Percentiles rank a stretch among this genome's conserved stretches.
phyloP scores from a whole-genome alignment of 2,888 invertebrate genomes.

The Bruchidius siliquastri region DNA sequence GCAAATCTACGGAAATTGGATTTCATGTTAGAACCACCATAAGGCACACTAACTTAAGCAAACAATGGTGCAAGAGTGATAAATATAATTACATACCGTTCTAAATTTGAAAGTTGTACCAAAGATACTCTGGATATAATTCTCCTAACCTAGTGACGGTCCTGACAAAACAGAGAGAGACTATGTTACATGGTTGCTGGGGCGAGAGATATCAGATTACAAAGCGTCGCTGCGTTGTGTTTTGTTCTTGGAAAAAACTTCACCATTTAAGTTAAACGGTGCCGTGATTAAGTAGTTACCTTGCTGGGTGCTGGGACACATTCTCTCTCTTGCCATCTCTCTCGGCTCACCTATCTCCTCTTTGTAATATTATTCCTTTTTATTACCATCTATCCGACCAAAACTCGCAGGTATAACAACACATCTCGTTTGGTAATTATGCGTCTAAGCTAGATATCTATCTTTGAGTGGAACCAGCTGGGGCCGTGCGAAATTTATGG shows the following conservation, averaged over 20 bases:
- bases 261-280: conserved; percentile 40
- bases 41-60: too few species aligned
- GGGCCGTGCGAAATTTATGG: not conserved
- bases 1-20: too few species aligned
- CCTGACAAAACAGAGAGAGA: not conserved
- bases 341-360: not conserved
- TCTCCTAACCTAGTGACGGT: not conserved
- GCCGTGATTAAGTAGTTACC: conserved; percentile 40
- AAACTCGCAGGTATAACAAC: not conserved
- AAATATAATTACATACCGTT: too few species aligned
- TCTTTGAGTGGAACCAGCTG: not conserved
- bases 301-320: conserved; percentile 32
- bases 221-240: conserved; percentile 10
- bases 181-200: not conserved
- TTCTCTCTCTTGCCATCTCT: not conserved
- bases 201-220: conserved; percentile 45
- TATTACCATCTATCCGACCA: not conserved
- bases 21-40: too few species aligned
- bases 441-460: not conserved
- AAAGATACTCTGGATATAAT: too few species aligned
- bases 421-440: not conserved
- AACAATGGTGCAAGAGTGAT: too few species aligned
- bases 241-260: conserved; percentile 42
- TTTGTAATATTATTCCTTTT: not conserved
- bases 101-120: too few species aligned